These are phyloP conservation scores for Sebastes wilsoni DNA, from an alignment of 2,797 vertebrate species.

Conservation along the genomic window DNA sequence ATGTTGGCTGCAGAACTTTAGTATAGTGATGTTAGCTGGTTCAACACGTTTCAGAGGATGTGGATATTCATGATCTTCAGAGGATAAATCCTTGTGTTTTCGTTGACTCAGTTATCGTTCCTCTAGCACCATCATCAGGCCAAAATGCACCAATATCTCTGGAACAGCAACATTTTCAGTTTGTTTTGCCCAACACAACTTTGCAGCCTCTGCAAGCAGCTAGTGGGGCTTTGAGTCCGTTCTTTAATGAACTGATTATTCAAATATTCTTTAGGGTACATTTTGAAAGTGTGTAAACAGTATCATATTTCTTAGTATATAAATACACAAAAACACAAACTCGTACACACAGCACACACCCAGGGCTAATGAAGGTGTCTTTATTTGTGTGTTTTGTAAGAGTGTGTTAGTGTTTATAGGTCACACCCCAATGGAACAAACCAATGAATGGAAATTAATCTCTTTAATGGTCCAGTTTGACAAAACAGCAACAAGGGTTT, in stretches of 20 bases:
- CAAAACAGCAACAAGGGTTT: conserved; percentile 3
- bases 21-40: too few relatives aligned
- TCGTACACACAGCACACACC: fast-evolving
- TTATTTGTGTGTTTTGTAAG: not conserved
- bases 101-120: too few relatives aligned
- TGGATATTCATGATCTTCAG: not conserved
- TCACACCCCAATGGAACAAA: conserved; percentile 5
- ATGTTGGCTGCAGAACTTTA: not conserved
- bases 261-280: not conserved
- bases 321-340: not conserved
- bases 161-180: not conserved
- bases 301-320: not conserved
- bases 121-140: too few relatives aligned
- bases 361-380: not conserved
- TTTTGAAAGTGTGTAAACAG: not conserved
- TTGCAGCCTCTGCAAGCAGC: not conserved
- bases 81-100: not conserved
- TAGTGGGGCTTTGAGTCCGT: not conserved
- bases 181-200: not conserved
- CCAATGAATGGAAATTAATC: conserved; percentile 4
- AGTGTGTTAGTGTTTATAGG: not conserved
- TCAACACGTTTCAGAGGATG: not conserved
- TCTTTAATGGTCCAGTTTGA: conserved; percentile 16
- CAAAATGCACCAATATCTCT: too few relatives aligned
- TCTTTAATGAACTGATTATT: not conserved